Evolutionary conservation across 2,113 vertebrate species (phyloP).

Genomic region (Labrus mixtus): DNA sequence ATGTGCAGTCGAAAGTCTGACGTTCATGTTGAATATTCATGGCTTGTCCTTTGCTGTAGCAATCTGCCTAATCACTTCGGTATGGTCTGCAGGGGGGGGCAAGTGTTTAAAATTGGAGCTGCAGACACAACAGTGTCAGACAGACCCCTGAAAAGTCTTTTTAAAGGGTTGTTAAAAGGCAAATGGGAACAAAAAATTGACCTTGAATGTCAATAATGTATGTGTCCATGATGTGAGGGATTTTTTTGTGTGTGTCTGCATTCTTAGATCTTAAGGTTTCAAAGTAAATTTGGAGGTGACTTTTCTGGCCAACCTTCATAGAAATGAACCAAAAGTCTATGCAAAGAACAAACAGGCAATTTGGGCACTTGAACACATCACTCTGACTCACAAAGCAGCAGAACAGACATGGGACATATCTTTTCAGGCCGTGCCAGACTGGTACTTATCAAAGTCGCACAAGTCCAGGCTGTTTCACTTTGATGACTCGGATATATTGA

Average conservation of each 20-base stretch:
- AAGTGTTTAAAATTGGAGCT: neutral
- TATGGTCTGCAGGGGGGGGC: neutral
- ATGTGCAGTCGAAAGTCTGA: neutral
- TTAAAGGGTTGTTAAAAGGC: neutral
- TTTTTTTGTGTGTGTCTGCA: neutral
- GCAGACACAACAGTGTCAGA: neutral
- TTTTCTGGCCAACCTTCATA: neutral
- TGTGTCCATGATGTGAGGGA: neutral
- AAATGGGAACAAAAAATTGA: neutral
- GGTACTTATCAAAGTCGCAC: constrained; percentile 39
- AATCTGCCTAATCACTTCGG: constrained; percentile 11
- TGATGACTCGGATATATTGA: constrained; percentile 32
- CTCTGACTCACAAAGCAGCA: constrained; percentile 19
- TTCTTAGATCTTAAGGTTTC: neutral
- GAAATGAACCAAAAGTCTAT: neutral
- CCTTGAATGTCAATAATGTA: neutral
- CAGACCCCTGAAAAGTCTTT: neutral
- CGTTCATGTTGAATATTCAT: constrained; percentile 30
- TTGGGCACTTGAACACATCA: constrained; percentile 12
- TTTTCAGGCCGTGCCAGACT: constrained; percentile 24
- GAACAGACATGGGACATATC: constrained; percentile 13
- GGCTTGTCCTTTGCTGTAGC: neutral
- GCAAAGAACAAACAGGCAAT: constrained; percentile 6
- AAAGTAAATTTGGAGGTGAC: neutral
- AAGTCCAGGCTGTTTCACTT: constrained; percentile 33